These are phyloP conservation scores for Monochamus alternatus DNA, from an alignment of 2,888 invertebrate genomes.

Conservation along the genomic window DNA sequence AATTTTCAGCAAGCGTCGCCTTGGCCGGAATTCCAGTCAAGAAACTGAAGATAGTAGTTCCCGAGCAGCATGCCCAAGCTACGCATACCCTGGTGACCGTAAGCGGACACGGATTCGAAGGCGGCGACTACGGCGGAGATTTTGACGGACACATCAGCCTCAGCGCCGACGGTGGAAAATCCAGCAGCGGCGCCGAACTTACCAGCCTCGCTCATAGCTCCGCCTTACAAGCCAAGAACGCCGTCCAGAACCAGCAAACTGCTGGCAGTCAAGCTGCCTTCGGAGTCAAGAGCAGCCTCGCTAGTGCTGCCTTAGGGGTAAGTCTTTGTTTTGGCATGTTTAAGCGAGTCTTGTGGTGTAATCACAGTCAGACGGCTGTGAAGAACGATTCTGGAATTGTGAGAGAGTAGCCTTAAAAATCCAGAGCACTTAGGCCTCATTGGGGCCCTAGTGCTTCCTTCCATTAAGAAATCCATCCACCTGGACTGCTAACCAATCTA, in stretches of 20 bases:
- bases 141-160: neutral
- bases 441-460: too few relatives aligned
- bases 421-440: too few relatives aligned
- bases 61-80: slow-evolving; percentile 53
- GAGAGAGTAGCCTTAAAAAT: too few relatives aligned
- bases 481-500: too few relatives aligned
- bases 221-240: slow-evolving; percentile 82
- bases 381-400: neutral
- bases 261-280: slow-evolving; percentile 84
- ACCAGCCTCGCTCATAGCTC: slow-evolving; percentile 79
- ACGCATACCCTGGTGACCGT: slow-evolving; percentile 10
- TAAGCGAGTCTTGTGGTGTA: neutral
- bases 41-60: slow-evolving; percentile 50
- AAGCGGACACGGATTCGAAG: slow-evolving; percentile 36
- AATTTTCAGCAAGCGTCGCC: slow-evolving; percentile 46
- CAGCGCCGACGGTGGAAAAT: slow-evolving; percentile 27
- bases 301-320: slow-evolving; percentile 77
- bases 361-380: neutral
- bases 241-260: slow-evolving; percentile 78
- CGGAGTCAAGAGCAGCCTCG: slow-evolving; percentile 81
- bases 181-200: slow-evolving; percentile 75
- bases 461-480: too few relatives aligned
- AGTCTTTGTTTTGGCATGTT: slow-evolving; percentile 32
- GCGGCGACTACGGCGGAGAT: slow-evolving; percentile 36
- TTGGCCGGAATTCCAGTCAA: slow-evolving; percentile 44